Conservation (phyloP, 2,888 invertebrate species). For the Thereva nobilitata region DNA sequence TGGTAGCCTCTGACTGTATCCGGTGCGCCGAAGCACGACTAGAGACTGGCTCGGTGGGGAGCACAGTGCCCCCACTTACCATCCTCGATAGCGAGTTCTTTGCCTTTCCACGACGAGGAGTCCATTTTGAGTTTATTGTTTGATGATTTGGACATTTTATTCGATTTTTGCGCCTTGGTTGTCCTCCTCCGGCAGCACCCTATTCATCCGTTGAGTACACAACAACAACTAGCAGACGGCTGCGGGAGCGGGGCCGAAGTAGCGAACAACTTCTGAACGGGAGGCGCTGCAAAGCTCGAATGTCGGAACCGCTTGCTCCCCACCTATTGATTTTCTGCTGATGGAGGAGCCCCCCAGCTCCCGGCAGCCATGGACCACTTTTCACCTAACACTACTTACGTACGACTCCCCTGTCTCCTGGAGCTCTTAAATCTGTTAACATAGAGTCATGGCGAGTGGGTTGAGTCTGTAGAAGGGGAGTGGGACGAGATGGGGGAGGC, state of each 20-base stretch:
- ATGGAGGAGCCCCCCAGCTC: too few species aligned
- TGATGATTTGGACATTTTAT: constrained; percentile 58
- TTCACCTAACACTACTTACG: too few species aligned
- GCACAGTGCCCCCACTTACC: too few species aligned
- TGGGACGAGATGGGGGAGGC: too few species aligned
- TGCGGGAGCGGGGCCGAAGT: constrained; percentile 1
- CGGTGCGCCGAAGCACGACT: too few species aligned
- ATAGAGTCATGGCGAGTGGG: too few species aligned
- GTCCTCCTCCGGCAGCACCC: constrained; percentile 12
- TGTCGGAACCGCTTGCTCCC: constrained; percentile 8
- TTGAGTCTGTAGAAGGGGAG: too few species aligned
- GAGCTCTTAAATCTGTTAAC: too few species aligned
- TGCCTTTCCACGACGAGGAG: constrained; percentile 46
- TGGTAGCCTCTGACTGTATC: too few species aligned
- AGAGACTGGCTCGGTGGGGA: too few species aligned
- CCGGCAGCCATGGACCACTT: too few species aligned
- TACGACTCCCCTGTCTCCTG: too few species aligned
- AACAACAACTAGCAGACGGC: constrained; percentile 8
- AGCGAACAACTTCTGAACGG: constrained; percentile 1
- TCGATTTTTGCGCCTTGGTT: constrained; percentile 40
- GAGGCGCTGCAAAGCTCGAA: constrained; percentile 5
- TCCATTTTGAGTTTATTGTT: constrained; percentile 60
- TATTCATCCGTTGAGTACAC: constrained; percentile 6
- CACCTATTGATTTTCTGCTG: not conserved
- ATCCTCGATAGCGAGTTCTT: constrained; percentile 10